A percentile compares a stretch with the other conserved stretches of the same genome.
Evolutionary conservation across 2,113 vertebrate genomes (phyloP).

Genomic region (Thymallus thymallus): DNA sequence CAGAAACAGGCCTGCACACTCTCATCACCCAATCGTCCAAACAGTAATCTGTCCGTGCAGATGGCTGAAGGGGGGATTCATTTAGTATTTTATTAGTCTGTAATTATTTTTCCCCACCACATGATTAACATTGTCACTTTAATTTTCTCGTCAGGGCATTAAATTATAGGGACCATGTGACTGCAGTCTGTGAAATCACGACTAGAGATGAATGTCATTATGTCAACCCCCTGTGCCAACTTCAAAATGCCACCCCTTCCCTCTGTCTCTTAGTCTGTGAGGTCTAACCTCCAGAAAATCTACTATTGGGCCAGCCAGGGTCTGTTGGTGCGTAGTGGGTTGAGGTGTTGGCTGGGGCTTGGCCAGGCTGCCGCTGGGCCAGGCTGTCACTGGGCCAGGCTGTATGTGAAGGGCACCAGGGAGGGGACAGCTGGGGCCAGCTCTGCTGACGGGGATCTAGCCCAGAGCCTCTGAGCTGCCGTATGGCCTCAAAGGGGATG

Average conservation of each 20-base stretch:
- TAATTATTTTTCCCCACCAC: constrained; percentile 58
- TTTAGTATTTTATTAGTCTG: constrained; percentile 42
- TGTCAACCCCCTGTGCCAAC: not conserved
- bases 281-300: constrained; percentile 31
- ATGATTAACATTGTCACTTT: constrained; percentile 67
- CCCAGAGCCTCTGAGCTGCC: constrained; percentile 51
- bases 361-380: not conserved
- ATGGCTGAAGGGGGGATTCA: constrained; percentile 19
- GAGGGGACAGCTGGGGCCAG: constrained; percentile 64
- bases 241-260: not conserved
- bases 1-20: constrained; percentile 17
- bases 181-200: constrained; percentile 35
- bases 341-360: constrained; percentile 16
- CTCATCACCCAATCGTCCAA: constrained; percentile 34
- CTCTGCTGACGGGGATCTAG: constrained; percentile 30
- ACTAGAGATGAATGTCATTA: constrained; percentile 31
- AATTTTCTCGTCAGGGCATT: constrained; percentile 50
- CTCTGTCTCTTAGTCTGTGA: constrained; percentile 24
- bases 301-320: constrained; percentile 12
- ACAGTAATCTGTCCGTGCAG: constrained; percentile 19
- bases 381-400: constrained; percentile 37
- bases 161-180: constrained; percentile 28
- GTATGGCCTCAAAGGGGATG: constrained; percentile 41
- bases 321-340: not conserved
- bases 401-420: constrained; percentile 60